phyloP scores from a whole-genome alignment of 2,797 vertebrate genomes.

The Sebastes paucispinis region DNA sequence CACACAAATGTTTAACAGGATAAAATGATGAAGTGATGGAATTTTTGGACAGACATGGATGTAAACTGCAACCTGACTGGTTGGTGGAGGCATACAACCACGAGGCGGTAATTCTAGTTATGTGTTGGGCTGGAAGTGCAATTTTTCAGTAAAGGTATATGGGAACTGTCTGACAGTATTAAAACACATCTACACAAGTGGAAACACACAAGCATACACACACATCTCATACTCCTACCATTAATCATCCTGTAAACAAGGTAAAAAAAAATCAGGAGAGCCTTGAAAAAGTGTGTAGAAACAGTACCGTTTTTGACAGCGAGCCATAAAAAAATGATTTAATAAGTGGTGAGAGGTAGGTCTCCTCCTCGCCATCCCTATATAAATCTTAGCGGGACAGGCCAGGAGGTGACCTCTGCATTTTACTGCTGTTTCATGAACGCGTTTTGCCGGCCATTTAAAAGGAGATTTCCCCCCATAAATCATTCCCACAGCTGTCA shows the following conservation, averaged over 20 bases:
- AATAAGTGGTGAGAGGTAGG: conserved; percentile 33
- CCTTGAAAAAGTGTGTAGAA: conserved; percentile 34
- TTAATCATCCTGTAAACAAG: conserved; percentile 43
- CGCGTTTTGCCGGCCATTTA: conserved; percentile 36
- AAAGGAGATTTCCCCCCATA: conserved; percentile 28
- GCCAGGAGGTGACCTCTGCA: conserved; percentile 50
- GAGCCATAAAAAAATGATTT: conserved; percentile 44
- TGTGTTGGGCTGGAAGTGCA: neutral
- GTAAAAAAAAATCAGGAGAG: neutral
- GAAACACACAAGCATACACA: neutral
- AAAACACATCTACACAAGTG: neutral
- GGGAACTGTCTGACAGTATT: neutral
- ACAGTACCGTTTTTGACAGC: conserved; percentile 38
- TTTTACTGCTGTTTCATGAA: conserved; percentile 48
- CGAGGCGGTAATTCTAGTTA: neutral
- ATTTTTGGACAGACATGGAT: fast-evolving
- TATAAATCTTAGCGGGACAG: conserved; percentile 46
- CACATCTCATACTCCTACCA: neutral
- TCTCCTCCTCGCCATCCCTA: neutral
- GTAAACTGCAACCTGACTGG: neutral
- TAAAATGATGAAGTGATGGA: neutral
- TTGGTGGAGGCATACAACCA: neutral
- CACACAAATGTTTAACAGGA: too few relatives aligned
- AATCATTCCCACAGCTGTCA: conserved; percentile 37
- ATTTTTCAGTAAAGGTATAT: neutral